Evolutionary conservation across 2,113 vertebrate genomes (phyloP).

Genomic region (Gila orcuttii): DNA sequence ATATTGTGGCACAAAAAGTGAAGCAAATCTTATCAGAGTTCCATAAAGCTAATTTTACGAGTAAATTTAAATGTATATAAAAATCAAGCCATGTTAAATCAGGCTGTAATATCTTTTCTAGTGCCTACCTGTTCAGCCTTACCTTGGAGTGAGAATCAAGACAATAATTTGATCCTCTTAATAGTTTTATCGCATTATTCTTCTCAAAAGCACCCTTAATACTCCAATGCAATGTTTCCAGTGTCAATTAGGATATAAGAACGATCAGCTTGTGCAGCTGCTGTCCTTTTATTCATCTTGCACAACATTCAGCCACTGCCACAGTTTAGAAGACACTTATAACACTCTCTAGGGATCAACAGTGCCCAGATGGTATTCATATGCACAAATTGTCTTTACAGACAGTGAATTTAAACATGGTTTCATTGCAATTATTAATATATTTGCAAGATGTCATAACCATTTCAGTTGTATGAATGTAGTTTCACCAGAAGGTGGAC

Average conservation of each 20-base stretch:
- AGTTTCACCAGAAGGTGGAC: constrained; percentile 24
- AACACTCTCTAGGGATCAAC: background rate
- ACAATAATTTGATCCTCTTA: background rate
- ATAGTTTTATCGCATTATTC: background rate
- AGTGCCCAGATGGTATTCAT: background rate
- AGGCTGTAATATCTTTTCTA: background rate
- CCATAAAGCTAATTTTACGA: background rate
- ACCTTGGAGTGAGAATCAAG: background rate
- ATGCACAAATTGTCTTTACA: background rate
- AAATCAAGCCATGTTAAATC: background rate
- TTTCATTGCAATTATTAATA: background rate
- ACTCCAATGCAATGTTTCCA: background rate
- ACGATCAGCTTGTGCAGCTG: background rate
- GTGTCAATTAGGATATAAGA: background rate
- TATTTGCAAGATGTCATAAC: constrained; percentile 17
- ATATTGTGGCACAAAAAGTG: background rate
- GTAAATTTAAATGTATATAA: background rate
- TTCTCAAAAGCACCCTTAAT: background rate
- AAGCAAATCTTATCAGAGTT: background rate
- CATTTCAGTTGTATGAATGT: constrained; percentile 17
- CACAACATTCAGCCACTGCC: background rate
- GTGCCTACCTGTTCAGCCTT: background rate
- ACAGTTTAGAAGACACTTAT: background rate
- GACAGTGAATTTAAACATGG: background rate
- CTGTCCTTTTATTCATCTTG: background rate